Evolutionary conservation across 2,113 vertebrate genomes (phyloP), one percentile per base, ranked within the genome.

Genomic region (Manacus vitellinus): DNA sequence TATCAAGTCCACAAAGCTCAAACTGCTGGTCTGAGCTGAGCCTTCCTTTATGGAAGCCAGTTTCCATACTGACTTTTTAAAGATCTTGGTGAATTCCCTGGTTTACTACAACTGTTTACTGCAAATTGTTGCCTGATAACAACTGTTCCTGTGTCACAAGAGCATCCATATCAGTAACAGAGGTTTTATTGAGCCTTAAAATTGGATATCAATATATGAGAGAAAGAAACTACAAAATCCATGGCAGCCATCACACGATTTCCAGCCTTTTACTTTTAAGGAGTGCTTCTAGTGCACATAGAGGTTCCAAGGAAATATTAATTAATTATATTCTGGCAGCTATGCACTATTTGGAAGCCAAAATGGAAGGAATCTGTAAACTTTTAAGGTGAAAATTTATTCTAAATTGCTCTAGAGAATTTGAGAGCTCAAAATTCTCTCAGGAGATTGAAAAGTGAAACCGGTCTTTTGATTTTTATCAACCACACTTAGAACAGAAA

Each of bases 311-410:
- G 37, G 68, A 91, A 94, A 93, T 73, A 92, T 30, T 88, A 94
- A 95, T 92, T 97, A 96, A 95, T 97, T 96, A 41, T 81, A 72
- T 88, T 96, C 92, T 97, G 96, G 94, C 92, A 97, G 81, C 93
- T 87, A 66, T 44, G 84, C 73, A 77, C 72, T 89, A 61, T 49
- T 88, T 61, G 85, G 74, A 97, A 91, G 51, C 84, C 79, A 95
- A 93, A 90, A 94, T 6, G 8, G 68, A 92, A 76, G 75, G 83
- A 97, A 82, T 78, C 51, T 89, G 81, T 89, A 78, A 58, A 96
- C 22, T 80, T 94, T 25, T 85, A 66, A 87, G 68, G 47, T 41
- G 49, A 95, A 96, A 83, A 90, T 71, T 95, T 91, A 70, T 93
- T 96, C 89, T 31, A 71, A 94, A 94, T 70, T 86, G 52, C 61